A percentile compares a stretch with the other conserved stretches of the same genome.
phyloP scores from a whole-genome alignment of 2,113 vertebrate genomes.

The Orientallactaga bullata region DNA sequence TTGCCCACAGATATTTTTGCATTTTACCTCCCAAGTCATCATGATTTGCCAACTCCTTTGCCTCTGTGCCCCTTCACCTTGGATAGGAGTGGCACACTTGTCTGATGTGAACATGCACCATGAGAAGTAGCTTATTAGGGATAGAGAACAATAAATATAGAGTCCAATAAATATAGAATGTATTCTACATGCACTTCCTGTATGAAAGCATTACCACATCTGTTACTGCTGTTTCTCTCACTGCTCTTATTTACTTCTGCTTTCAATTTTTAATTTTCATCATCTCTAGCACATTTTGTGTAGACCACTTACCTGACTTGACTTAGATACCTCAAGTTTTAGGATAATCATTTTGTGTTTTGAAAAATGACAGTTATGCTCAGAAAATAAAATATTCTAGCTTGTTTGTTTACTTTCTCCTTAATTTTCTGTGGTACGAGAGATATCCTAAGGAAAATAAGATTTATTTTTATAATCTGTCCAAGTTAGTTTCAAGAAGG shows the following conservation, averaged over 20 bases:
- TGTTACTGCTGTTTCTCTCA: conserved; percentile 75
- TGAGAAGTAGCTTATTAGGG: conserved; percentile 51
- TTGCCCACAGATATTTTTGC: not conserved
- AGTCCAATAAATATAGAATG: conserved; percentile 52
- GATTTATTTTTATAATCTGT: not conserved
- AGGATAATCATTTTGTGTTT: conserved; percentile 61
- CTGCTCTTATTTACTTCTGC: conserved; percentile 43
- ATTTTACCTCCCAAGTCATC: conserved; percentile 32
- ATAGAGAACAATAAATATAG: conserved; percentile 66
- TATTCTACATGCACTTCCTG: conserved; percentile 71
- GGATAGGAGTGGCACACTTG: conserved; percentile 40
- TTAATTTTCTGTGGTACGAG: conserved; percentile 48
- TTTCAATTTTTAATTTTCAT: conserved; percentile 51
- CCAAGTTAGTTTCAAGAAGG: conserved; percentile 7
- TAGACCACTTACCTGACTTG: conserved; percentile 77
- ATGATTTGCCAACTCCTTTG: conserved; percentile 24
- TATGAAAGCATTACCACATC: conserved; percentile 64
- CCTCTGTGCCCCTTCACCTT: conserved; percentile 1
- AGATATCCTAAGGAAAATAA: not conserved
- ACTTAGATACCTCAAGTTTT: conserved; percentile 56
- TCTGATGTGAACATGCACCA: conserved; percentile 24
- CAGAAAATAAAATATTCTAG: conserved; percentile 37
- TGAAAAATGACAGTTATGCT: not conserved
- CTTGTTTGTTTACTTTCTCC: conserved; percentile 20
- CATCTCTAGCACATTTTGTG: not conserved